Conservation (phyloP, 2,888 invertebrate species). For the Drosophila leonis region DNA sequence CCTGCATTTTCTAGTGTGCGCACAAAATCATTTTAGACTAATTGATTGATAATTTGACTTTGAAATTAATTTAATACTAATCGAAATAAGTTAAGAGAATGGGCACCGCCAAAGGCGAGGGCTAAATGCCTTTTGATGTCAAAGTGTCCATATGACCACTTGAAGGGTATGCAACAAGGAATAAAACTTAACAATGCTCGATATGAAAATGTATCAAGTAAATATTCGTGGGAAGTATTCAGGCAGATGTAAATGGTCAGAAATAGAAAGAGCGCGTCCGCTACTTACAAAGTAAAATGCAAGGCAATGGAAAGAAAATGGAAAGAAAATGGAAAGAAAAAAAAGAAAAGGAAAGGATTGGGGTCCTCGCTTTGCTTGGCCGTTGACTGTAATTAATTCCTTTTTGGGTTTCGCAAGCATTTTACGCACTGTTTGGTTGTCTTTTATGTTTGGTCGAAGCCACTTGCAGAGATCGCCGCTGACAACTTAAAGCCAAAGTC, state of each 20-base stretch:
- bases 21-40: too few relatives aligned
- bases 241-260: conserved; percentile 53
- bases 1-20: too few relatives aligned
- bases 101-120: too few relatives aligned
- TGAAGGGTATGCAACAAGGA: conserved; percentile 23
- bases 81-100: too few relatives aligned
- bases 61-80: too few relatives aligned
- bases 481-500: conserved; percentile 74
- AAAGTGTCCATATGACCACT: conserved; percentile 28
- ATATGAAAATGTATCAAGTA: conserved; percentile 59
- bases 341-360: conserved; percentile 36
- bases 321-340: conserved; percentile 22
- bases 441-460: conserved; percentile 76
- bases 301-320: conserved; percentile 25
- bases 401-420: conserved; percentile 75
- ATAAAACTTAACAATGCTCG: conserved; percentile 44
- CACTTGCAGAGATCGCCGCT: conserved; percentile 69
- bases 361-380: conserved; percentile 25
- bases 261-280: conserved; percentile 34
- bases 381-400: conserved; percentile 81
- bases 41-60: too few relatives aligned
- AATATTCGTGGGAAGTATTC: conserved; percentile 65
- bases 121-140: conserved; percentile 13
- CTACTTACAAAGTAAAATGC: conserved; percentile 26
- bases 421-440: conserved; percentile 79